Base-by-base conservation (phyloP, 2,797 vertebrate species). In the Iguana delicatissima region DNA sequence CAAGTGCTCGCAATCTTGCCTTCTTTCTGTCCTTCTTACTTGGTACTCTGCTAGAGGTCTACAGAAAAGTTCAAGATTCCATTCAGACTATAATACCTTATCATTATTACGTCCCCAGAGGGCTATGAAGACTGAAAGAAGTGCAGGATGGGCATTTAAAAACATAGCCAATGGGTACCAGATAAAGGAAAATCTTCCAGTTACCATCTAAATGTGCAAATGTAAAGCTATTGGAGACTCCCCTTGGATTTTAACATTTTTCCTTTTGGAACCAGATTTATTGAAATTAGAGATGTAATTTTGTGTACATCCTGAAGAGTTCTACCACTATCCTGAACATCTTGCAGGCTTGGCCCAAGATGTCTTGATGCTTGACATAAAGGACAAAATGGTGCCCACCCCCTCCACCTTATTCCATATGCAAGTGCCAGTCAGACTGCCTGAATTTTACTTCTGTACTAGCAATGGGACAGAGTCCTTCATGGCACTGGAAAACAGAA, bases 51-150 rank as follows among this genome's bases (percentile, higher is more conserved):
- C 62, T 76, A 57, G 85, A 77, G 76, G 0, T 93, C 89, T 14
- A 24, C 72, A 24, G 89, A 46, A 87, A n/a, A 94, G 91, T 92
- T 94, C 91, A 93, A 93, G 86, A 82, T 88, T 91, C 84, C 67
- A 24, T 85, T 89, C 92, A 92, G 22, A 67, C 80, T 92, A 87
- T 90, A 90, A 92, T 64, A 86, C 64, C 89, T 90, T 85, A 77
- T 91, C 42, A 50, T 90, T 85, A 69, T 10, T 90, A 89, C 81
- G 79, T 76, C 91, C 90, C 82, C 10, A 18, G 80, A 93, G 84
- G 22, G 14, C 57, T 2, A 1, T 57, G 64, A 91, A 64, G 62
- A 22, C 22, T 74, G 59, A 86, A 92, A 87, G 82, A 84, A 64
- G 2, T 83, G 88, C 46, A 26, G 5, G 64, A 93, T 57, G 79